Percentiles rank a stretch among this genome's conserved stretches.
Conservation (phyloP, 1,140 invertebrate species). For the Camponotus pennsylvanicus region DNA sequence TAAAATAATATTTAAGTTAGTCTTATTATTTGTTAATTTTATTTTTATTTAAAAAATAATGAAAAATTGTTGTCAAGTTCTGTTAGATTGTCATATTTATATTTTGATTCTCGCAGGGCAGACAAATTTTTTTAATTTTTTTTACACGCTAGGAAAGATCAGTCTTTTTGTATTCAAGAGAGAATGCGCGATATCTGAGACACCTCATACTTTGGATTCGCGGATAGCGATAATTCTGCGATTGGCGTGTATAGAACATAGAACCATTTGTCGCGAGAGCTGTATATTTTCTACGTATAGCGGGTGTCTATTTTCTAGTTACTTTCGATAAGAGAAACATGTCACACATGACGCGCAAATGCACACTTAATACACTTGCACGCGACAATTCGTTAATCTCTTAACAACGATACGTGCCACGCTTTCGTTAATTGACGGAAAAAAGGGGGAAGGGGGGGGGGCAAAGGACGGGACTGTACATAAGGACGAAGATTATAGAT, state of each 20-base stretch:
- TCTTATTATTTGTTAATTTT: no score
- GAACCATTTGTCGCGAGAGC: conserved; percentile 17
- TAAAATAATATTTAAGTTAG: no score
- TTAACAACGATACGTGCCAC: conserved; percentile 80
- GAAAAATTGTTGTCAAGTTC: not conserved
- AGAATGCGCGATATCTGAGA: not conserved
- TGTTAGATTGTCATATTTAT: not conserved
- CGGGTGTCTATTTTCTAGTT: conserved; percentile 4
- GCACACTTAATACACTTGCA: conserved; percentile 16
- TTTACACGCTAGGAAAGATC: not conserved
- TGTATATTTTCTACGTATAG: conserved; percentile 51
- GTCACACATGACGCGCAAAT: not conserved
- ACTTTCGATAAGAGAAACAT: not conserved
- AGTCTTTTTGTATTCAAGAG: not conserved
- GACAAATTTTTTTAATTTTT: not conserved
- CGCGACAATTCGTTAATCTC: conserved; percentile 76
- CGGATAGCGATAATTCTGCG: not conserved
- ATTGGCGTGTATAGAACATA: conserved; percentile 46
- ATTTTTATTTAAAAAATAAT: no score
- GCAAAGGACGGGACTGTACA: conserved; percentile 74
- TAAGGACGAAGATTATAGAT: conserved; percentile 72
- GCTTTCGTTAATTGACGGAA: conserved; percentile 73
- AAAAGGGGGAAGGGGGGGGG: not conserved
- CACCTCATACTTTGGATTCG: not conserved
- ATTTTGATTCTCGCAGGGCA: not conserved